A percentile compares a stretch with the other conserved stretches of the same genome.
Conservation (phyloP, 2,797 vertebrate species). For the Thunnus albacares region DNA sequence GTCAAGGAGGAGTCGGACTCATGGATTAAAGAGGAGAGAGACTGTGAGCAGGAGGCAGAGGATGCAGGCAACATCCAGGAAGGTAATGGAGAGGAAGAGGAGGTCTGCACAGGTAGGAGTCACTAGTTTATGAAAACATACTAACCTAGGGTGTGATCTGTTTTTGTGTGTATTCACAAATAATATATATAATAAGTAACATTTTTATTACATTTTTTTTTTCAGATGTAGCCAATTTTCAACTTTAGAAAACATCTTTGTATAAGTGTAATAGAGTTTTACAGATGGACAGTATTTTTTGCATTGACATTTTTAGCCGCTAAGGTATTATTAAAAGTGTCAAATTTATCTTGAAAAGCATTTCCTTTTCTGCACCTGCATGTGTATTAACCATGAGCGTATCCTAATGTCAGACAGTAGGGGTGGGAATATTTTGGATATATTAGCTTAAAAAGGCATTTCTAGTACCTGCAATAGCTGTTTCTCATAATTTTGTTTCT, state of each 20-base stretch:
- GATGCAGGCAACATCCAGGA: conserved; percentile 26
- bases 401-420: neutral
- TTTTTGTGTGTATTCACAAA: neutral
- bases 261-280: neutral
- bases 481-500: neutral
- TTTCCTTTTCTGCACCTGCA: neutral
- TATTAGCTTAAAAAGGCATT: neutral
- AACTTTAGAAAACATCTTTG: too few species aligned
- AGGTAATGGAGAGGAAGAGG: conserved; percentile 38
- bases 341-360: neutral
- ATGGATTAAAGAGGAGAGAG: conserved; percentile 68
- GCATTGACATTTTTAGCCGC: neutral
- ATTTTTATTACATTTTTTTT: neutral
- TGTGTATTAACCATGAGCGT: neutral
- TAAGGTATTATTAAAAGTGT: neutral
- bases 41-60: conserved; percentile 52
- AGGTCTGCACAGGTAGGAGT: conserved; percentile 60
- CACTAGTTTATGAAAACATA: neutral
- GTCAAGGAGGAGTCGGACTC: conserved; percentile 71
- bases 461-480: neutral
- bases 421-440: neutral
- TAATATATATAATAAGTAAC: too few species aligned
- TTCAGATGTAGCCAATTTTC: too few species aligned
- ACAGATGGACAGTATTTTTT: neutral
- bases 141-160: neutral